These are phyloP conservation scores for Paracyclopina nana DNA, from an alignment of 1,140 invertebrate genomes.

Conservation along the genomic window DNA sequence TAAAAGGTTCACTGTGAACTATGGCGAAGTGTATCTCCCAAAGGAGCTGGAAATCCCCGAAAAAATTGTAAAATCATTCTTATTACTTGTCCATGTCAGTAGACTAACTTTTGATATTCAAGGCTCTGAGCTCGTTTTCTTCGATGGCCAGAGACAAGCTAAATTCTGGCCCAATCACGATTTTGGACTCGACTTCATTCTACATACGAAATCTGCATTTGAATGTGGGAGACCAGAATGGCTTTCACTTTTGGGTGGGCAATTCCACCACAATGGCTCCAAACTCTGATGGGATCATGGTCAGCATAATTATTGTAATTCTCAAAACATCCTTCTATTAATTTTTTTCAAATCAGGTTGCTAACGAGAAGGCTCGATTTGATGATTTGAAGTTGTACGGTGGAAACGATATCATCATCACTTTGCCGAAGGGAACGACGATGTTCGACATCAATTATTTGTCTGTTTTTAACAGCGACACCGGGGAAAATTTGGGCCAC, in stretches of 20 bases:
- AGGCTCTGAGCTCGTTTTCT: neutral
- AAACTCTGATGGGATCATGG: neutral
- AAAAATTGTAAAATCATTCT: neutral
- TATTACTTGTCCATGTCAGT: too few relatives aligned
- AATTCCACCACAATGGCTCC: neutral
- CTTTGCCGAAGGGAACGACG: neutral
- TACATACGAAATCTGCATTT: conserved; percentile 43
- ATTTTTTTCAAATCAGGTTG: neutral
- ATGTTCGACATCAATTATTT: conserved; percentile 8
- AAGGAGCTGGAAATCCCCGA: conserved; percentile 20
- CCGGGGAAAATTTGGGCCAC: neutral
- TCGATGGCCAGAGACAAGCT: conserved; percentile 25
- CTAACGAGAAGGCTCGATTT: conserved; percentile 1
- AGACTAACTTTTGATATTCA: neutral
- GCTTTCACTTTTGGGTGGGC: neutral
- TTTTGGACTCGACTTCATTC: conserved; percentile 72
- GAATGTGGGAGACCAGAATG: neutral
- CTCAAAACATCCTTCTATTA: neutral
- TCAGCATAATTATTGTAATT: neutral
- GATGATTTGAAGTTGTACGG: neutral
- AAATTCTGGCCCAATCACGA: conserved; percentile 68
- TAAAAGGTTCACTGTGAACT: conserved; percentile 61
- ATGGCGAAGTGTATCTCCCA: neutral
- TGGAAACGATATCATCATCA: conserved; percentile 4
- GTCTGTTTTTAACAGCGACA: neutral